phyloP scores from a whole-genome alignment of 2,113 vertebrate genomes.

The Heterochromis multidens region DNA sequence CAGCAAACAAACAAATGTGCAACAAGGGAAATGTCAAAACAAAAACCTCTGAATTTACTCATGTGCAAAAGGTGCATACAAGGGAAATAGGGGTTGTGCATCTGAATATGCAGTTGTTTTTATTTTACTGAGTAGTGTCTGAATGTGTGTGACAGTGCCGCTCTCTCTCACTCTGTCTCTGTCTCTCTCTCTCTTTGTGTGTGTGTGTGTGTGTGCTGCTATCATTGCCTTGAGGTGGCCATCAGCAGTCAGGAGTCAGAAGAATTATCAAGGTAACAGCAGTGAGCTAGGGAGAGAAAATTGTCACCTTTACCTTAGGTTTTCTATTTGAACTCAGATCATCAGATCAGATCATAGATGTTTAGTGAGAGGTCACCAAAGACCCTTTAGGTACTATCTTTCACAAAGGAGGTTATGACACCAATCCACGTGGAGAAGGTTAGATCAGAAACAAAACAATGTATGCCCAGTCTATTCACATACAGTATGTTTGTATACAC shows the following conservation, averaged over 20 bases:
- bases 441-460: background rate
- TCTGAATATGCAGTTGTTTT: background rate
- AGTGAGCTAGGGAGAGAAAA: background rate
- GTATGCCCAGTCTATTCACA: background rate
- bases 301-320: conserved; percentile 11
- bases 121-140: background rate
- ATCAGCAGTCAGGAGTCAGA: conserved; percentile 9
- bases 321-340: conserved; percentile 8
- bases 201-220: background rate
- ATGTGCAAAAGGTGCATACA: background rate
- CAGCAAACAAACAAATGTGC: conserved; percentile 23
- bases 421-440: background rate
- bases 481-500: too few species aligned
- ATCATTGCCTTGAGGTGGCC: background rate
- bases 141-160: background rate
- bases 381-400: background rate
- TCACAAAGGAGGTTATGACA: background rate
- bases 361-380: background rate
- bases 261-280: conserved; percentile 30
- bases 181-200: background rate
- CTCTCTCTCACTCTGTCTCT: background rate
- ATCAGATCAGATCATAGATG: conserved; percentile 24
- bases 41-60: conserved; percentile 7
- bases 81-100: background rate
- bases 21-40: conserved; percentile 22